Conservation (phyloP, 2,113 vertebrate species). For the Opisthocomus hoazin region DNA sequence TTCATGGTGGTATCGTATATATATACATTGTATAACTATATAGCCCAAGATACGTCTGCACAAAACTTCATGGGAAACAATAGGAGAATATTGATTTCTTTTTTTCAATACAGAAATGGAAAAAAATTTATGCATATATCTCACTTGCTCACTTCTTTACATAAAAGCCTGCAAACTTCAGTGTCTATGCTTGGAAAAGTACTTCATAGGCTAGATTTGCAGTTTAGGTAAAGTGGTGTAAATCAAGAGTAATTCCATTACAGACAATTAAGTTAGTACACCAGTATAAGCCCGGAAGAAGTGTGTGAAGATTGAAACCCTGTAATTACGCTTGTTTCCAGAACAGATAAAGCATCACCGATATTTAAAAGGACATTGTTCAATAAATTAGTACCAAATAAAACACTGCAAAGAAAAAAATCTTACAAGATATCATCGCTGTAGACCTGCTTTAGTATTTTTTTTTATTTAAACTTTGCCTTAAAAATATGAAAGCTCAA, state of each 20-base stretch:
- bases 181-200: neutral
- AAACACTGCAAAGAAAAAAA: neutral
- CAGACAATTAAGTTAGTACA: neutral
- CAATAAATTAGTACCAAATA: constrained; percentile 38
- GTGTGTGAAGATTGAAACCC: constrained; percentile 2
- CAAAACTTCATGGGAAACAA: neutral
- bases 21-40: neutral
- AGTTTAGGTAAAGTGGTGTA: neutral
- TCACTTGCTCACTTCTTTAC: neutral
- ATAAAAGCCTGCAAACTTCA: neutral
- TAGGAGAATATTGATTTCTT: constrained; percentile 7
- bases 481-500: neutral
- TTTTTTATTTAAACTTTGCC: neutral
- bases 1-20: too few relatives aligned
- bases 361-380: constrained; percentile 27
- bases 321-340: constrained; percentile 59
- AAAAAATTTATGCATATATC: neutral
- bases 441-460: neutral
- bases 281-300: neutral
- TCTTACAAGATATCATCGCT: neutral
- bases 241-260: constrained; percentile 23
- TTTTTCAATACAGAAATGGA: constrained; percentile 4
- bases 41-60: neutral
- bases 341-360: neutral
- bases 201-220: neutral